These are phyloP conservation scores for Melitaea cinxia DNA, from an alignment of 1,140 invertebrate species.

Conservation along the genomic window DNA sequence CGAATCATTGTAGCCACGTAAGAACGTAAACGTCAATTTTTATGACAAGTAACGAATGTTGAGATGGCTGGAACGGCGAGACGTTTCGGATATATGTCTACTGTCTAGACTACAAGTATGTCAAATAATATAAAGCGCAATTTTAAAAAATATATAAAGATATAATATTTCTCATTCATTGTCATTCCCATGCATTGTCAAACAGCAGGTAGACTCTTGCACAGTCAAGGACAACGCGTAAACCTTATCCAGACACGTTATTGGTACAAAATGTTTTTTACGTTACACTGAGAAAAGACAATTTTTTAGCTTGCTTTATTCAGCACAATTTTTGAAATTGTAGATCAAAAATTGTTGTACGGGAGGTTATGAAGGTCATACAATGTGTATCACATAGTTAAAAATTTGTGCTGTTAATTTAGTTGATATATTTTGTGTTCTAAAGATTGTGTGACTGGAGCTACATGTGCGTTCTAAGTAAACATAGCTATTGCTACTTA, in stretches of 20 bases:
- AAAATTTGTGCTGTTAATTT: not conserved
- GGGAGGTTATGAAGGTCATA: too few relatives aligned
- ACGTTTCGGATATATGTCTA: too few relatives aligned
- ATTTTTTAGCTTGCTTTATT: too few relatives aligned
- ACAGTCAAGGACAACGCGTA: constrained; percentile 17
- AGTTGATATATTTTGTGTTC: not conserved
- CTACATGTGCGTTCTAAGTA: constrained; percentile 40
- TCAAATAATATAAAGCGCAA: not conserved
- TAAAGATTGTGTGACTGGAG: not conserved
- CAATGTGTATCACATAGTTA: too few relatives aligned
- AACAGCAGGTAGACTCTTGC: constrained; percentile 26
- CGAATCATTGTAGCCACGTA: too few relatives aligned
- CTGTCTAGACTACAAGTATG: too few relatives aligned
- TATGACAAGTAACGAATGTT: too few relatives aligned
- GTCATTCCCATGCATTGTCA: too few relatives aligned
- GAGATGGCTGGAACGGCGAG: too few relatives aligned
- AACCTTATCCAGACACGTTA: not conserved
- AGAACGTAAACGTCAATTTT: too few relatives aligned
- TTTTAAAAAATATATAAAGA: not conserved
- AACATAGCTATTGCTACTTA: constrained; percentile 48
- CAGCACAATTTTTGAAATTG: too few relatives aligned
- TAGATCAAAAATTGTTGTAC: not conserved
- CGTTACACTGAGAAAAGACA: not conserved
- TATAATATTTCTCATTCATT: not conserved
- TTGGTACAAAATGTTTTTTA: not conserved